Conservation (phyloP, 2,797 vertebrate genomes). For the Leuciscus waleckii region DNA sequence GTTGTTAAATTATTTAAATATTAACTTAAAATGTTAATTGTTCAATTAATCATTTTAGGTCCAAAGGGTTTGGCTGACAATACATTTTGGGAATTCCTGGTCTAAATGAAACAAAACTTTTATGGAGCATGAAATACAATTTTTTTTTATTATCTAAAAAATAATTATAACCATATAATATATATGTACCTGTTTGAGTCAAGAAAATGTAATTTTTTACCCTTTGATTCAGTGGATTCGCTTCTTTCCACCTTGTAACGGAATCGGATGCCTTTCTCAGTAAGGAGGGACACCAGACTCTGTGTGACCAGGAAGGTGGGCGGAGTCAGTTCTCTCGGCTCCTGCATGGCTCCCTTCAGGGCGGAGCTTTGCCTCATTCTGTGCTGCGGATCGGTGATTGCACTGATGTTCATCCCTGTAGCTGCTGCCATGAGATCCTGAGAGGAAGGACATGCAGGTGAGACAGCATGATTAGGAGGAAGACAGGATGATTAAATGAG, state of each 20-base stretch:
- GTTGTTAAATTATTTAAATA: neutral
- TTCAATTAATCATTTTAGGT: neutral
- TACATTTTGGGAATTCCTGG: neutral
- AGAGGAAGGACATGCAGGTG: conserved; percentile 13
- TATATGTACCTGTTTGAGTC: neutral
- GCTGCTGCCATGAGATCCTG: conserved; percentile 83
- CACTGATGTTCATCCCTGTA: conserved; percentile 77
- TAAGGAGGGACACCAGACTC: conserved; percentile 81
- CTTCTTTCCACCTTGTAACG: conserved; percentile 68
- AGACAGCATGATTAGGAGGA: neutral
- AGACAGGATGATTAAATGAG: conserved; percentile 31
- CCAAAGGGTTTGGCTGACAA: neutral
- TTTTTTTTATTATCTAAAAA: neutral
- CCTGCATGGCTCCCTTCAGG: conserved; percentile 65
- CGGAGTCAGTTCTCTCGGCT: conserved; percentile 69
- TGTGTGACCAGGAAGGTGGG: conserved; percentile 83
- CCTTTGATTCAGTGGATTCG: conserved; percentile 72
- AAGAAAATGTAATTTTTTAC: conserved; percentile 59
- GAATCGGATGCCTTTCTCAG: conserved; percentile 76
- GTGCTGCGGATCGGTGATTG: conserved; percentile 75
- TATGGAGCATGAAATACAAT: neutral
- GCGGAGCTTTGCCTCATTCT: conserved; percentile 64
- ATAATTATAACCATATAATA: neutral
- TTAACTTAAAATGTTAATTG: neutral
- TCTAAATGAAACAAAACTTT: neutral